Evolutionary conservation across 2,888 invertebrate species (phyloP), one percentile per base, ranked within the genome.

Genomic region (Drosophila lacicola): DNA sequence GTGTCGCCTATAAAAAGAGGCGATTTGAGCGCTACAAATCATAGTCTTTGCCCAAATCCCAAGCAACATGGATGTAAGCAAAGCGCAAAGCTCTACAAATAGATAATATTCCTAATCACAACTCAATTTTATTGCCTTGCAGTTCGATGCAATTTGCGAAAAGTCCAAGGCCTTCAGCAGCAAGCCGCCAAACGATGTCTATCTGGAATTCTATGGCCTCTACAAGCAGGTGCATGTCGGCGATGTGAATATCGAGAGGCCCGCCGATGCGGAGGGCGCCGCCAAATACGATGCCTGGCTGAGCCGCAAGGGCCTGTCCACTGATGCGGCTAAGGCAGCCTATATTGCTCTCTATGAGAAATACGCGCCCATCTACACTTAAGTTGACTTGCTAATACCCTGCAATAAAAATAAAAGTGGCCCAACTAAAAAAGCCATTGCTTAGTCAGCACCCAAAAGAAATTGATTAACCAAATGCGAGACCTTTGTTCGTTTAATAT

Each of bases 251-350:
- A 96, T 95, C 75, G 97, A 93, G 56, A 95, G 96, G 80, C 98
- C 98, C 67, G 97, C 97, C 74, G 98, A 98, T 90, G 92, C 96
- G 76, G 96, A 96, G 93, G 98, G 96, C 69, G 97, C 96, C 90
- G 98, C 97, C 42, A 99, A 98, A 93, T 98, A 97, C 97, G 96
- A 97, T 91, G 95, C 97, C 2, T 99, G 98, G 98, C 95, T 94
- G 75, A 93, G 93, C 62, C 96, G 95, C 92, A 98, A 98, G 93
- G 98, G 98, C 25, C 93, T 95, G 89, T 93, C 94, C 42, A 93
- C 95, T 86, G 96, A 96, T 39, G 95, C 94, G 42, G 98, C 98
- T 61, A 96, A 97, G 93, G 94, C 95, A 88, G 95, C 95, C 53
- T 98, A 98, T 93, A 93, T 98, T 69, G 94, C 94, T 3, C 94